phyloP scores from a whole-genome alignment of 2,888 invertebrate species.

The Leptogaster cylindrica region DNA sequence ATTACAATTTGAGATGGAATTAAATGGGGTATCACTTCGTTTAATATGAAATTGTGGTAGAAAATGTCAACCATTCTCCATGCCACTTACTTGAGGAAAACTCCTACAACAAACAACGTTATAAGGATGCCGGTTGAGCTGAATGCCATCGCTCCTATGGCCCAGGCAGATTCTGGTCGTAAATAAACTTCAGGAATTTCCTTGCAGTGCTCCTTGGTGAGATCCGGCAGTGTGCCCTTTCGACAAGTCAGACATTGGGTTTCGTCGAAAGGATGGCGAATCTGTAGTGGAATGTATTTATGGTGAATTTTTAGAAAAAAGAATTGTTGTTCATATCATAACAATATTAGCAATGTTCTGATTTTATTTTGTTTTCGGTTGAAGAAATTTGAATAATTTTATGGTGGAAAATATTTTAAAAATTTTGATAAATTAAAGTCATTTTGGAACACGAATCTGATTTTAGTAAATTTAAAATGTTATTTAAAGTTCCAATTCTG shows the following conservation, averaged over 20 bases:
- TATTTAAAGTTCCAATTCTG: no score
- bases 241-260: constrained; percentile 85
- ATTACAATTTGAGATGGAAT: constrained; percentile 22
- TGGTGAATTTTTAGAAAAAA: no score
- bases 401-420: no score
- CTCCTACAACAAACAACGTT: constrained; percentile 77
- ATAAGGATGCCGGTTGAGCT: constrained; percentile 84
- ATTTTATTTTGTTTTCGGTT: no score
- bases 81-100: constrained; percentile 70
- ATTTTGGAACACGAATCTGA: no score
- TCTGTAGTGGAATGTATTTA: no score
- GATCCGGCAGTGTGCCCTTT: constrained; percentile 82
- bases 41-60: background rate
- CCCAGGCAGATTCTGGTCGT: constrained; percentile 84
- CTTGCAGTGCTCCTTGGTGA: constrained; percentile 74
- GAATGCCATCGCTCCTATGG: constrained; percentile 91
- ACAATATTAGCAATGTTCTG: no score
- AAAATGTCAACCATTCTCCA: no score
- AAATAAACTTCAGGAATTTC: constrained; percentile 84
- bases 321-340: no score
- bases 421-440: no score
- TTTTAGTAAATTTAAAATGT: no score
- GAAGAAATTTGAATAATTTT: no score
- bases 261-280: constrained; percentile 79
- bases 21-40: background rate